Conservation (phyloP, 1,140 invertebrate genomes). For the Gryon sp. region DNA sequence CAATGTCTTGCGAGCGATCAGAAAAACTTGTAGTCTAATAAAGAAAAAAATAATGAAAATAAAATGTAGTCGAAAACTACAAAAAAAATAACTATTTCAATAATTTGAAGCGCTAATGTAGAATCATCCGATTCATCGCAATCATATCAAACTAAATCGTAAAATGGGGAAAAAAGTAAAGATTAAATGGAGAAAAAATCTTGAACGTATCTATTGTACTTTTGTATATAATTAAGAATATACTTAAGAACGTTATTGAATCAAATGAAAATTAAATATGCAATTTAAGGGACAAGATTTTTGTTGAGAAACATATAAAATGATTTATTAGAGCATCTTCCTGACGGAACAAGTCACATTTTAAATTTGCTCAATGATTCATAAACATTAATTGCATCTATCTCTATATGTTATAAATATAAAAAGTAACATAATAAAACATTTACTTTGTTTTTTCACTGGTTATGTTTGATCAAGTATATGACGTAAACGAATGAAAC, state of each 20-base stretch:
- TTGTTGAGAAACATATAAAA: no score
- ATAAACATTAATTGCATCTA: no score
- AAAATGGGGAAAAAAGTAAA: conserved; percentile 29
- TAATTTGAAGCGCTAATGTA: conserved; percentile 55
- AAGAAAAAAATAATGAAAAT: conserved; percentile 7
- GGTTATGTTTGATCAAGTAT: no score
- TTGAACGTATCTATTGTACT: conserved; percentile 62
- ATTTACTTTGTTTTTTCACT: conserved; percentile 7
- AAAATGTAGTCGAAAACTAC: conserved; percentile 24
- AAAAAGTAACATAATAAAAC: no score
- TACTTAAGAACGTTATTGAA: conserved; percentile 55
- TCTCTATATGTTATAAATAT: no score
- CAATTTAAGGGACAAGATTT: no score
- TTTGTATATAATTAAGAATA: conserved; percentile 61
- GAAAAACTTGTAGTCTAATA: no score
- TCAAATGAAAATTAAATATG: conserved; percentile 50
- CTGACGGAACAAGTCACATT: no score
- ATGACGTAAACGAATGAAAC: conserved; percentile 8
- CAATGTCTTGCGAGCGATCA: conserved; percentile 30
- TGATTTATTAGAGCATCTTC: no score
- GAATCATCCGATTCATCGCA: conserved; percentile 62
- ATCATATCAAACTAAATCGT: conserved; percentile 60
- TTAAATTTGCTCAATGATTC: neutral
- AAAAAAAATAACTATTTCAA: conserved; percentile 18
- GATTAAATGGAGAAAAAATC: conserved; percentile 40